phyloP scores from a whole-genome alignment of 2,797 vertebrate species.

The Oreonectes daqikongensis region DNA sequence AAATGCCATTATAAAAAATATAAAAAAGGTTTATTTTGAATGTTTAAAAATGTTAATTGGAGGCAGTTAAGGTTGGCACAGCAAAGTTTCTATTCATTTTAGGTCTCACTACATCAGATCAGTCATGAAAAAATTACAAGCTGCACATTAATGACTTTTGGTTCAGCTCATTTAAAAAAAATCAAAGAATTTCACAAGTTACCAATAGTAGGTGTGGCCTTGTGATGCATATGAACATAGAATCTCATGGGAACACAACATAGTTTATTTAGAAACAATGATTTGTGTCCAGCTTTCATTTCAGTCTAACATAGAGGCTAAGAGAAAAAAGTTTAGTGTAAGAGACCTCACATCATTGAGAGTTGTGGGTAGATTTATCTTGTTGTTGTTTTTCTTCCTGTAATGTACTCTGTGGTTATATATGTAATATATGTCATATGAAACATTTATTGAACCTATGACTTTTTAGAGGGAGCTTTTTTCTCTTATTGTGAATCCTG shows the following conservation, averaged over 20 bases:
- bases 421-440: background rate
- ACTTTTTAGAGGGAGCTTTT: background rate
- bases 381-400: background rate
- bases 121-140: too few relatives aligned
- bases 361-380: background rate
- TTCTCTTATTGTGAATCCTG: background rate
- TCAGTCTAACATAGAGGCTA: background rate
- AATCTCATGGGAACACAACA: constrained; percentile 28
- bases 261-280: constrained; percentile 1
- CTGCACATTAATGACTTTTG: too few relatives aligned
- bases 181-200: background rate
- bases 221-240: background rate
- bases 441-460: background rate
- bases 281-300: background rate
- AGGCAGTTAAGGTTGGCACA: too few relatives aligned
- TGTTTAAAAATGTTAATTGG: too few relatives aligned
- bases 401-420: background rate
- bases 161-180: too few relatives aligned
- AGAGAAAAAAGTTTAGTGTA: background rate
- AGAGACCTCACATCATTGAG: background rate
- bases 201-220: background rate
- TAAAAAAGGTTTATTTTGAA: too few relatives aligned
- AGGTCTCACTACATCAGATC: too few relatives aligned
- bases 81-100: too few relatives aligned
- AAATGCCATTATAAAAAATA: too few relatives aligned